These are phyloP conservation scores for Pemphredon lugubris DNA, from an alignment of 2,888 invertebrate genomes.

Conservation along the genomic window DNA sequence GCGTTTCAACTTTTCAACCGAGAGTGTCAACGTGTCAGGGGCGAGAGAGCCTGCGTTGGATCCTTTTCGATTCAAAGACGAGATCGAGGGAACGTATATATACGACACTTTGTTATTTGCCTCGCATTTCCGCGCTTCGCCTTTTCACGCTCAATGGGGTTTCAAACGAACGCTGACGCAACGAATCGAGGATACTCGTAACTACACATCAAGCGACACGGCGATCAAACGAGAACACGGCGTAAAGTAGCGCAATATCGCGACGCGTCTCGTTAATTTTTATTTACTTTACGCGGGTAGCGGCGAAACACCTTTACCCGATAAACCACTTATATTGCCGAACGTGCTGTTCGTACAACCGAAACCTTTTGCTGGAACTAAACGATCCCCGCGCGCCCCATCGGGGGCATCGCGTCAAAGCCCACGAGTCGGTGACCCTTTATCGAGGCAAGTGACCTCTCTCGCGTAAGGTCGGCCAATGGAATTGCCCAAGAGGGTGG, in stretches of 20 bases:
- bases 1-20: conserved; percentile 28
- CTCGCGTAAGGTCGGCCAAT: conserved; percentile 41
- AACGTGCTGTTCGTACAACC: conserved; percentile 11
- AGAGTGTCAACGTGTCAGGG: conserved; percentile 10
- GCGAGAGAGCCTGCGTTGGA: neutral
- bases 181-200: too few relatives aligned
- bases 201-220: too few relatives aligned
- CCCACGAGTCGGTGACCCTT: conserved; percentile 60
- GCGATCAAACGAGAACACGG: too few relatives aligned
- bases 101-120: neutral
- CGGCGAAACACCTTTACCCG: too few relatives aligned
- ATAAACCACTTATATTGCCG: too few relatives aligned
- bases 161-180: too few relatives aligned
- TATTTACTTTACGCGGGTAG: too few relatives aligned
- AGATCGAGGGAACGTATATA: neutral
- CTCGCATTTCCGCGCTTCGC: neutral
- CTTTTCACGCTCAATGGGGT: neutral
- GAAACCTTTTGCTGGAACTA: conserved; percentile 13
- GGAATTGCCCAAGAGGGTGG: conserved; percentile 31
- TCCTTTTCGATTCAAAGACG: neutral
- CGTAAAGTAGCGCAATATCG: too few relatives aligned
- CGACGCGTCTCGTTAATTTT: too few relatives aligned
- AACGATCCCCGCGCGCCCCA: neutral
- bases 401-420: conserved; percentile 18
- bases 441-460: conserved; percentile 62